phyloP scores from a whole-genome alignment of 2,113 vertebrate species.

The Prionailurus bengalensis region DNA sequence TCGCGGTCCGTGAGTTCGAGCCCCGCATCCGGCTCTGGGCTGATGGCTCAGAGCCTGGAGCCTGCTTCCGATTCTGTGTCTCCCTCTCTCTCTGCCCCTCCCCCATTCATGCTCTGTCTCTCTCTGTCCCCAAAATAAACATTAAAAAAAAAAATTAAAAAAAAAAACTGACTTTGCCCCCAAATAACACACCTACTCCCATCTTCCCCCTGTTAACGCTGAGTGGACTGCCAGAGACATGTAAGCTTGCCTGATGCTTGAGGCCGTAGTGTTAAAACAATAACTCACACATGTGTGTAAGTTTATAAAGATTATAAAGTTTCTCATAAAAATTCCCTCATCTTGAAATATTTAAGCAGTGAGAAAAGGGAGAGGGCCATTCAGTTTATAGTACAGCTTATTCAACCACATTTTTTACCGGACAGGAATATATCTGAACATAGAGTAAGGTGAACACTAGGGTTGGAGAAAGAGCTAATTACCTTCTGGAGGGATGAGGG shows the following conservation, averaged over 20 bases:
- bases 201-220: background rate
- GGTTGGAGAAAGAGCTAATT: background rate
- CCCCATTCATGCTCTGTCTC: no score
- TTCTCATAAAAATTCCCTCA: background rate
- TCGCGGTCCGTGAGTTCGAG: no score
- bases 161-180: background rate
- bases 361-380: background rate
- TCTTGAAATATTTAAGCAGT: background rate
- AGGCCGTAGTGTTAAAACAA: background rate
- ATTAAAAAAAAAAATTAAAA: no score
- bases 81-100: no score
- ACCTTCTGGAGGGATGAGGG: background rate
- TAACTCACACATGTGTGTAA: background rate
- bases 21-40: no score
- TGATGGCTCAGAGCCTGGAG: no score
- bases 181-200: background rate
- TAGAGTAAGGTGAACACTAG: background rate
- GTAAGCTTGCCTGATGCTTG: no score
- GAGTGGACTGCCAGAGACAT: background rate
- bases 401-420: background rate
- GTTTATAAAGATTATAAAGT: background rate
- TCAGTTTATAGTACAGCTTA: background rate
- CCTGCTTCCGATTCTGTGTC: no score
- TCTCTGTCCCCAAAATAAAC: no score
- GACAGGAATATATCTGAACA: background rate